Evolutionary conservation across 2,113 vertebrate genomes (phyloP), one percentile per base, ranked within the genome.

Genomic region (Calypte anna): DNA sequence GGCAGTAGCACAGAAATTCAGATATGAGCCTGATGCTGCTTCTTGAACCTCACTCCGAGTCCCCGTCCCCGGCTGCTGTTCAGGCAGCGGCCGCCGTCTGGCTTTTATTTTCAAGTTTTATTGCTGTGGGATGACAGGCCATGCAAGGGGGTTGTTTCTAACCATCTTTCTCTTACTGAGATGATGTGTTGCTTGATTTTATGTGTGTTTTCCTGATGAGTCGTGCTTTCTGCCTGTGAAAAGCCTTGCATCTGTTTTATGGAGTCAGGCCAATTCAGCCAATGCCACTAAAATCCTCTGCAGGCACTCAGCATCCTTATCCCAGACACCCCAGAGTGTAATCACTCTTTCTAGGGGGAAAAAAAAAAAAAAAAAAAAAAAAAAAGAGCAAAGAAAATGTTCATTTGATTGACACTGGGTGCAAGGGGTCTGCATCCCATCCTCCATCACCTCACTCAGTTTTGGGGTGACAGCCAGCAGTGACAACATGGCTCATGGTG

Each of bases 401-500:
- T 80, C 59, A 2, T 10, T 48, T 1, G 25, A 2, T 3, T 1
- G 0, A 5, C 12, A 0, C 70, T 23, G 80, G 50, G 19, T 15
- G 16, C 12, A 2, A 1, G 0, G 33, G 33, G 23, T 40, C 44
- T 4, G 23, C 44, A 40, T 57, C 23, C 53, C 9, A 0, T 7
- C n/a, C 54, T 20, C 50, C 61, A 12, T 19, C 19, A 58, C 23
- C 40, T 33, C 5, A 2, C 40, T 43, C 9, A 0, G 10, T 28
- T 30, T 46, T 1, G 1, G 11, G 18, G 7, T 6, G 9, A 12
- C 54, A 66, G 38, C 9, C n/a, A 14, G 31, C 10, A 2, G 10
- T 3, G 72, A 14, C 33, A 23, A 0, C 12, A 0, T 14, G 28
- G 31, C 46, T 36, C 51, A 6, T 0, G 7, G 63, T 2, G 22